Base-by-base conservation (phyloP, 1,140 invertebrate genomes). In the Drosophila ercepeae region DNA sequence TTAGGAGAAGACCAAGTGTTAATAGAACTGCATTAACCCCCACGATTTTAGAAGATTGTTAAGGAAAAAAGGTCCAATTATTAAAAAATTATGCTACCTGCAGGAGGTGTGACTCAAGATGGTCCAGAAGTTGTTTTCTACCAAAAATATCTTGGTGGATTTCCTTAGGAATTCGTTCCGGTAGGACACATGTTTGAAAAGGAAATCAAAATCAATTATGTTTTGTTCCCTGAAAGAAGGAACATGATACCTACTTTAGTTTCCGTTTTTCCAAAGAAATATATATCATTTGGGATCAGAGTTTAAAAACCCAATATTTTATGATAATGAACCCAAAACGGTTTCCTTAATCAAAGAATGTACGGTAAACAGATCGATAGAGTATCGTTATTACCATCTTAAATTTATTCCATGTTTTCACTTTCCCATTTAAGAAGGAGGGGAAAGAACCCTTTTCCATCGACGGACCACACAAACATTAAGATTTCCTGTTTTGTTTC, bases 401-500 rank as follows among this genome's bases (percentile, higher is more conserved):
- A 8, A 36, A 45, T 54, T 16, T 23, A 46, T 32, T 21, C 25
- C 27, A 29, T 32, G 39, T 79, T 75, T 57, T 42, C 65, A 69
- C 32, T 51, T 25, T 23, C 11, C 2, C 3, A 7, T 19, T 4
- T 4, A 32, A 6, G 25, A 5, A 27, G 3, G 21, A 27, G 25
- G 25, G 25, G 25, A 6, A 48, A 19, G 19, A 73, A 78, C 71
- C 75, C 75, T 70, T 78, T 74, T 63, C 25, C 25, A 50, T 48
- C 45, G 11, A n/a, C 8, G 14, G 46, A 70, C 64, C 57, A 72
- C 44, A 72, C 57, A 39, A 18, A 64, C 50, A 53, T 75, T 29
- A 44, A 71, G 59, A 79, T 75, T 82, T 83, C 63, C 78, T 69
- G 69, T 58, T 53, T 23, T 46, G 34, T 46, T 68, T 59, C 42